These are phyloP conservation scores for Ibycter americanus DNA, from an alignment of 2,797 vertebrate species.

Conservation along the genomic window DNA sequence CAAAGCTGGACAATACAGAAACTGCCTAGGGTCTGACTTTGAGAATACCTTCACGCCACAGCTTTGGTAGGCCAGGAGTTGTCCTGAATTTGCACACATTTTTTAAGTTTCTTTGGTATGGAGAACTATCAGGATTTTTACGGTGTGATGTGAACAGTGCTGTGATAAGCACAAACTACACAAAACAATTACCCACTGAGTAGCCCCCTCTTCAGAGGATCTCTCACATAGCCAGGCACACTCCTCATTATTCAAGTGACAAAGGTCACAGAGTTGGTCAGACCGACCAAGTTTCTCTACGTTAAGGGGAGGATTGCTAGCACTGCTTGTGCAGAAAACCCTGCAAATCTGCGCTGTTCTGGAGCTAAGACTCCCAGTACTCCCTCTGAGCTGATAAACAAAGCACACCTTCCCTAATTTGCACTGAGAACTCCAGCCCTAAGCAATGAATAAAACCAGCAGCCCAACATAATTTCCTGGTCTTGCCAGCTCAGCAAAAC, in stretches of 20 bases:
- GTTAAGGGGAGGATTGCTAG: background rate
- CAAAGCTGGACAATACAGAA: background rate
- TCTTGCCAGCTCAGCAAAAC: background rate
- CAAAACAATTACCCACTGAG: background rate
- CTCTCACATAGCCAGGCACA: background rate
- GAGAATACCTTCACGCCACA: rapidly evolving
- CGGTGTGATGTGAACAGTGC: rapidly evolving
- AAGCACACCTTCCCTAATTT: background rate
- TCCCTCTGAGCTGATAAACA: background rate
- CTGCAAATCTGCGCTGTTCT: background rate
- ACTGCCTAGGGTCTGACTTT: background rate
- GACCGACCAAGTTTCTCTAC: rapidly evolving
- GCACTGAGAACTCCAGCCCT: background rate
- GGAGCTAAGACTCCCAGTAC: background rate
- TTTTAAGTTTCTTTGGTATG: background rate
- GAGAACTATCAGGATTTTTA: background rate
- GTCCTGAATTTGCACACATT: background rate
- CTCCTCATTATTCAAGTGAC: background rate
- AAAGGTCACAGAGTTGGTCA: background rate
- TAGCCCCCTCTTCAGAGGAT: background rate
- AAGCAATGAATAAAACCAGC: background rate
- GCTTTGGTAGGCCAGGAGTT: background rate
- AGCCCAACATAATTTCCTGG: background rate
- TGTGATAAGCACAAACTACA: background rate
- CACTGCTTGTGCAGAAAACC: rapidly evolving